Evolutionary conservation across 2,797 vertebrate genomes (phyloP), one percentile per base, ranked within the genome.

Genomic region (Eulemur coronatus): DNA sequence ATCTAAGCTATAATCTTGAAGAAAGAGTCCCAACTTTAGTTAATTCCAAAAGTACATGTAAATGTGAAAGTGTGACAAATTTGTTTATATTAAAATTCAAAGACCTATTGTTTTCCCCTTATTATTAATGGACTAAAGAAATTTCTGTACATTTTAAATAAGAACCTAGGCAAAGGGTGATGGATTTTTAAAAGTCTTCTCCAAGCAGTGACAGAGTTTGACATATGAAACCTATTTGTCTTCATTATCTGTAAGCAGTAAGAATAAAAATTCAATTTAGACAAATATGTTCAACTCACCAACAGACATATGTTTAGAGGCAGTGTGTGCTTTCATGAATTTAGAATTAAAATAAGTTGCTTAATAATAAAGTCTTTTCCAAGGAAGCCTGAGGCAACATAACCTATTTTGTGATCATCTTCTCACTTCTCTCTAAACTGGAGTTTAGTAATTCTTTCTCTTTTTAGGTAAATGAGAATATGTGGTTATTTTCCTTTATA

Each of bases 221-320:
- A 26, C 41, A 87, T 95, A 63, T 61, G 76, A 96, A 90, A 80
- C 41, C 76, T 84, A 88, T 92, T 81, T 88, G 61, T 85, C 81
- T 97, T 97, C 52, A 82, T 91, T 92, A 91, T 95, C 55, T 82
- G 46, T 78, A 73, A 95, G 26, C 59, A 63, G 38, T 30, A 76
- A 96, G 48, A 95, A 92, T 50, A 92, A 57, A 95, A 92, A 95
- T 70, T 97, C 57, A 89, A 91, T 94, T 94, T 81, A 72, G 85
- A 96, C 17, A 72, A 95, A 95, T 78, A 82, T 1, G 0, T 41
- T 87, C 30, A 94, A 84, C 30, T 97, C 18, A 41, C 30, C n/a
- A 41, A 43, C 4, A 96, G 67, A 91, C 38, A 17, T 88, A 78
- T 75, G 67, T 85, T 82, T 48, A 91, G 61, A 95, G 33, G 7